phyloP scores from a whole-genome alignment of 2,888 invertebrate species.

The Xanthorhoe spadicearia region DNA sequence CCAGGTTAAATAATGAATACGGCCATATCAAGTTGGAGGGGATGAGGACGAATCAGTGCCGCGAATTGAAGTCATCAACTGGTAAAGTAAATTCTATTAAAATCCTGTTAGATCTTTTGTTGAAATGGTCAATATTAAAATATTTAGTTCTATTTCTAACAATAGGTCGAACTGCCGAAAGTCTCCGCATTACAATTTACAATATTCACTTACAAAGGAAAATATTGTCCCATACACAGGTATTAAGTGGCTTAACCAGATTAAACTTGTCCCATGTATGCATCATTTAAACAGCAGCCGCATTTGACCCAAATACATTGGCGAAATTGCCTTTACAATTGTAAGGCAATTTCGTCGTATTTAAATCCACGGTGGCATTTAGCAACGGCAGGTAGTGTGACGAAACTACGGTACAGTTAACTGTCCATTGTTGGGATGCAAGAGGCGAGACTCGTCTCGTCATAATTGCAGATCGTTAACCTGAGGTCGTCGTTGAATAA shows the following conservation, averaged over 20 bases:
- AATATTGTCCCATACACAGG: too few relatives aligned
- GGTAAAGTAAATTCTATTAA: too few relatives aligned
- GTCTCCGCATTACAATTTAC: background rate
- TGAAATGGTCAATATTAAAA: too few relatives aligned
- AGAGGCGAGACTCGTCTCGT: conserved; percentile 56
- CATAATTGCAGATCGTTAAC: conserved; percentile 67
- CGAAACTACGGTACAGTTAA: conserved; percentile 63
- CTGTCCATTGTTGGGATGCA: conserved; percentile 61
- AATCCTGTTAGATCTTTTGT: too few relatives aligned
- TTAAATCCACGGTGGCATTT: conserved; percentile 29
- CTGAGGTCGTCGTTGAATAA: conserved; percentile 43
- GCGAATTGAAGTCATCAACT: too few relatives aligned
- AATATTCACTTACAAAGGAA: too few relatives aligned
- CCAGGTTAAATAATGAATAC: too few relatives aligned
- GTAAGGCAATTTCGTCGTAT: conserved; percentile 10
- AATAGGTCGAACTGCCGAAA: background rate
- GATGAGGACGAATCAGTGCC: too few relatives aligned
- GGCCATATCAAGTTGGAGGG: too few relatives aligned
- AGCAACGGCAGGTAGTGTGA: conserved; percentile 46
- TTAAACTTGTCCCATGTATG: background rate
- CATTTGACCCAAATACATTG: background rate
- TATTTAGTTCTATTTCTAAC: too few relatives aligned
- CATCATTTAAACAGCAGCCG: background rate
- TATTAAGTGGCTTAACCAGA: too few relatives aligned
- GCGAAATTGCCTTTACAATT: background rate